Conservation (phyloP, 2,113 vertebrate species). For the Hymenochirus boettgeri region DNA sequence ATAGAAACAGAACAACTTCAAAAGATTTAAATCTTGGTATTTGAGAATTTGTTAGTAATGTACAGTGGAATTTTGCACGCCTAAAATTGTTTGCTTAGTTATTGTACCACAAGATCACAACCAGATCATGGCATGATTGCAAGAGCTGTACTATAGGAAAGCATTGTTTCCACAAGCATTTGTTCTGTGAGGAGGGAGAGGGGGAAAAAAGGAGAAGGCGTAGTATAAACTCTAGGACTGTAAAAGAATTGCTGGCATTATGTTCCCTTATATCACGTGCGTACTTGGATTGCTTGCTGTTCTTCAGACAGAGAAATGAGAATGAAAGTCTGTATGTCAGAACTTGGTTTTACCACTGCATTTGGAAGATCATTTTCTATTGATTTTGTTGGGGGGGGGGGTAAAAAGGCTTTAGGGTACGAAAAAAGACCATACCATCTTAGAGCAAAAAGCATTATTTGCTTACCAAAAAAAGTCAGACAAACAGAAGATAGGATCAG, state of each 20-base stretch:
- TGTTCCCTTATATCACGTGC: constrained; percentile 57
- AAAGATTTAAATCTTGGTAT: constrained; percentile 56
- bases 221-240: constrained; percentile 58
- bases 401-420: constrained; percentile 46
- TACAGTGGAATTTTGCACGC: too few species aligned
- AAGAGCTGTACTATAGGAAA: constrained; percentile 36
- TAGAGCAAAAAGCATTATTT: constrained; percentile 65
- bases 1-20: constrained; percentile 39
- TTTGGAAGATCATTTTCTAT: constrained; percentile 68
- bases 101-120: constrained; percentile 41
- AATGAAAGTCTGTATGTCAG: constrained; percentile 58
- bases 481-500: constrained; percentile 62
- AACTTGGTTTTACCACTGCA: constrained; percentile 62
- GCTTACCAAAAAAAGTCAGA: constrained; percentile 68
- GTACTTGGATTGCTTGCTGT: constrained; percentile 60
- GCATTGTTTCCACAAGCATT: constrained; percentile 48
- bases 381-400: constrained; percentile 54
- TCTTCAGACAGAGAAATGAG: constrained; percentile 57
- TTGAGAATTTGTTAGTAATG: constrained; percentile 49
- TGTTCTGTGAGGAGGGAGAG: constrained; percentile 44
- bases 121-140: constrained; percentile 42
- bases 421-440: constrained; percentile 58
- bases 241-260: constrained; percentile 60
- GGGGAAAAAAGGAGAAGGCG: constrained; percentile 50
- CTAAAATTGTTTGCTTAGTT: constrained; percentile 32